Conservation (phyloP, 2,888 invertebrate genomes). For the Formica aserva region DNA sequence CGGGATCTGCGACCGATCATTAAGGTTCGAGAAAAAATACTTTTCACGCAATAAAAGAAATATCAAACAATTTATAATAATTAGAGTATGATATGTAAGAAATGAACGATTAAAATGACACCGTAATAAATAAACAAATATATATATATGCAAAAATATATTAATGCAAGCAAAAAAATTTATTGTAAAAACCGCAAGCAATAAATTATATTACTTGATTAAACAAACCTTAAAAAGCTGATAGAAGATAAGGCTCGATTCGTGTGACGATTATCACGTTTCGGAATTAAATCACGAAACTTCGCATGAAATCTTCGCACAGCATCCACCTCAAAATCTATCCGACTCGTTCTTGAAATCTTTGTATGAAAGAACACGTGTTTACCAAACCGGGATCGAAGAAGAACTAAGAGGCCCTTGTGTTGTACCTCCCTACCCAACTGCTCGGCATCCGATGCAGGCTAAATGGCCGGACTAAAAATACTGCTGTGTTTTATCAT, state of each 20-base stretch:
- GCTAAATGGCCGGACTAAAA: conserved; percentile 56
- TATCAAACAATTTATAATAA: neutral
- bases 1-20: conserved; percentile 10
- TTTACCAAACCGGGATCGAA: conserved; percentile 50
- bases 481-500: conserved; percentile 33
- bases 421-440: conserved; percentile 25
- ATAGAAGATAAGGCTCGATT: neutral
- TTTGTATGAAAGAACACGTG: conserved; percentile 7
- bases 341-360: neutral
- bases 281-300: neutral
- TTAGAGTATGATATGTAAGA: neutral
- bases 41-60: neutral
- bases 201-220: neutral
- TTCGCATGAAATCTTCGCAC: neutral
- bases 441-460: conserved; percentile 36
- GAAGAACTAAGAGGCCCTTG: conserved; percentile 51
- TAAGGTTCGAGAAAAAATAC: neutral
- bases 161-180: neutral
- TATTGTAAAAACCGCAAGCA: too few species aligned
- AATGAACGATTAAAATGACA: neutral
- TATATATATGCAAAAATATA: neutral
- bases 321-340: neutral
- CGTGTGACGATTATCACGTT: neutral
- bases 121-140: neutral
- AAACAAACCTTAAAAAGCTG: neutral